Conservation (phyloP, 2,797 vertebrate species). For the Liparis tanakae region DNA sequence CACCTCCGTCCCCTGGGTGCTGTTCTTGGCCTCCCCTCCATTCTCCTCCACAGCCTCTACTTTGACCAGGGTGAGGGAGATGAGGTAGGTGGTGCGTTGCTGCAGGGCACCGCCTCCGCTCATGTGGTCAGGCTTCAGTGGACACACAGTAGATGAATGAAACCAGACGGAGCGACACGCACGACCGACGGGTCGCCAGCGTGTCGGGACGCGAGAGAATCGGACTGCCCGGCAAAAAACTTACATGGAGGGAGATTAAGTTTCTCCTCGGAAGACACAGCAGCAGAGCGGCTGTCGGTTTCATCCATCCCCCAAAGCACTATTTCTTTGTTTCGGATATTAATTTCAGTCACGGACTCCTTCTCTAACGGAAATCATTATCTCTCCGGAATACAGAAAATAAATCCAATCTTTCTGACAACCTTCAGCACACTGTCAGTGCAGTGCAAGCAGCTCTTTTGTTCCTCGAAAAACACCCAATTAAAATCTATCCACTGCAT, state of each 20-base stretch:
- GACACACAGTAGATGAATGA: constrained; percentile 71
- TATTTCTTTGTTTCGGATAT: constrained; percentile 47
- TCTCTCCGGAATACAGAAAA: constrained; percentile 28
- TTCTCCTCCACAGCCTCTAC: constrained; percentile 90
- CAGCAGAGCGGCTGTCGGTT: constrained; percentile 51
- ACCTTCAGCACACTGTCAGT: constrained; percentile 43
- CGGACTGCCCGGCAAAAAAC: constrained; percentile 42
- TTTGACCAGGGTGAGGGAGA: constrained; percentile 96
- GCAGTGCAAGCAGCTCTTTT: constrained; percentile 57
- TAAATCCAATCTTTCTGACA: constrained; percentile 46
- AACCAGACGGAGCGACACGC: constrained; percentile 55
- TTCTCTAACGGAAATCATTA: constrained; percentile 18
- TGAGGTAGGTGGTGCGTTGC: constrained; percentile 97
- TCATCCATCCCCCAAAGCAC: constrained; percentile 68
- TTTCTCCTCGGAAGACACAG: constrained; percentile 64
- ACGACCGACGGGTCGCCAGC: constrained; percentile 39
- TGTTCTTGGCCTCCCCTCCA: constrained; percentile 75
- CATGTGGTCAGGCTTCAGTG: constrained; percentile 87
- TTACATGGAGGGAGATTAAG: constrained; percentile 54
- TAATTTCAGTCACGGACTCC: constrained; percentile 44
- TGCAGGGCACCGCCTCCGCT: constrained; percentile 90
- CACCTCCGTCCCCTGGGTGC: constrained; percentile 64
- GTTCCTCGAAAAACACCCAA: constrained; percentile 59
- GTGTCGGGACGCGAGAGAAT: constrained; percentile 43
- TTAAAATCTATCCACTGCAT: constrained; percentile 42